These are phyloP conservation scores for Gymnobelideus leadbeateri DNA, from an alignment of 2,113 vertebrate species.

Conservation along the genomic window DNA sequence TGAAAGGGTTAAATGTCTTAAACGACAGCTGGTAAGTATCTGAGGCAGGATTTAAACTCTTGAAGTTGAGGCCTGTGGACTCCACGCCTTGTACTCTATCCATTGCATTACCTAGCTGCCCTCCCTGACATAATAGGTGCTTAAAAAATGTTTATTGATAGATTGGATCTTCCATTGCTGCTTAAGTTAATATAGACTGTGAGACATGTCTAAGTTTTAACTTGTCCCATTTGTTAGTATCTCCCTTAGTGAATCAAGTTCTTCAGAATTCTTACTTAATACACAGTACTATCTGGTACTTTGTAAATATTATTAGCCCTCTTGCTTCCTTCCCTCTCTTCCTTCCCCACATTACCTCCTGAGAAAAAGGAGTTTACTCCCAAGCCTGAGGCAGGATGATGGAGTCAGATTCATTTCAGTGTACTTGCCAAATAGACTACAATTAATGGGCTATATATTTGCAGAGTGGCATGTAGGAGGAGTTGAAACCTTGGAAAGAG, in stretches of 20 bases:
- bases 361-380: neutral
- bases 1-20: too few relatives aligned
- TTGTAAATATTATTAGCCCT: neutral
- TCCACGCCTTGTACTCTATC: too few relatives aligned
- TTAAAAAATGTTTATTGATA: neutral
- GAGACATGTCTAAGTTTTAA: neutral
- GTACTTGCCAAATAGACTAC: neutral
- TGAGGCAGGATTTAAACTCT: too few relatives aligned
- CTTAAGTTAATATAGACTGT: neutral
- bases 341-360: neutral
- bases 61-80: too few relatives aligned
- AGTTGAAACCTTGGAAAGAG: neutral
- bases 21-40: too few relatives aligned
- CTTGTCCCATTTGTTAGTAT: neutral
- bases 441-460: neutral
- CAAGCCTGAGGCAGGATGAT: neutral
- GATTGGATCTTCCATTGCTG: neutral
- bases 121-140: neutral
- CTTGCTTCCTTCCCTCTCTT: neutral
- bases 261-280: neutral
- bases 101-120: too few relatives aligned
- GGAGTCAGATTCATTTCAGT: neutral
- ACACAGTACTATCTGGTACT: neutral
- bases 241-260: neutral
- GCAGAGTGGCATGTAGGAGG: neutral